Conservation (phyloP, 2,888 invertebrate genomes). For the Lottia gigantea region DNA sequence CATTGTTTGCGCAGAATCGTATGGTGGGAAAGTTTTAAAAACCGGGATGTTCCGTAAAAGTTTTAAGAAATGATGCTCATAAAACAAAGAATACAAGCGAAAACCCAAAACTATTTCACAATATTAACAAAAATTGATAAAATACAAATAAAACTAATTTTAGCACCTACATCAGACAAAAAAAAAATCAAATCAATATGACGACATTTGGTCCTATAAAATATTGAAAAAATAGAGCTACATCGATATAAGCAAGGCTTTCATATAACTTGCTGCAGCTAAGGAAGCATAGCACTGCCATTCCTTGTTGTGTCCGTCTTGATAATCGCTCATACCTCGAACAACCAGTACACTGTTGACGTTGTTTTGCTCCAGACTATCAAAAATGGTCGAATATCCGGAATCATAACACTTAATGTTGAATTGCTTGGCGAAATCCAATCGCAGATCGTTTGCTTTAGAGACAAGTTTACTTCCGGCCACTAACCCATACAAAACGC, state of each 20-base stretch:
- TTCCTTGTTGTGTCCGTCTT: conserved; percentile 92
- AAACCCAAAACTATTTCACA: too few relatives aligned
- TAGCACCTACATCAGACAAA: too few relatives aligned
- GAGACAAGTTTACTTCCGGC: conserved; percentile 86
- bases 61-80: too few relatives aligned
- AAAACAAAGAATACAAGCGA: too few relatives aligned
- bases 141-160: too few relatives aligned
- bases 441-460: conserved; percentile 82
- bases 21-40: too few relatives aligned
- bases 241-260: conserved; percentile 74
- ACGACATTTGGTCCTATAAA: neutral
- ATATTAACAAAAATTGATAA: too few relatives aligned
- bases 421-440: conserved; percentile 85
- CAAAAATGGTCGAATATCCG: conserved; percentile 93
- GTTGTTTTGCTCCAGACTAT: conserved; percentile 76
- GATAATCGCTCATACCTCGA: conserved; percentile 90
- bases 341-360: conserved; percentile 74
- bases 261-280: conserved; percentile 92
- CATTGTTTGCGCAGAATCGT: too few relatives aligned
- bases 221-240: conserved; percentile 16
- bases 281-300: conserved; percentile 97
- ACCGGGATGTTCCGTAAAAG: too few relatives aligned
- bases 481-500: conserved; percentile 81
- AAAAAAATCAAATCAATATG: neutral
- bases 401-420: conserved; percentile 91